Conservation (phyloP, 2,888 invertebrate species). For the Macrosiphum euphorbiae region DNA sequence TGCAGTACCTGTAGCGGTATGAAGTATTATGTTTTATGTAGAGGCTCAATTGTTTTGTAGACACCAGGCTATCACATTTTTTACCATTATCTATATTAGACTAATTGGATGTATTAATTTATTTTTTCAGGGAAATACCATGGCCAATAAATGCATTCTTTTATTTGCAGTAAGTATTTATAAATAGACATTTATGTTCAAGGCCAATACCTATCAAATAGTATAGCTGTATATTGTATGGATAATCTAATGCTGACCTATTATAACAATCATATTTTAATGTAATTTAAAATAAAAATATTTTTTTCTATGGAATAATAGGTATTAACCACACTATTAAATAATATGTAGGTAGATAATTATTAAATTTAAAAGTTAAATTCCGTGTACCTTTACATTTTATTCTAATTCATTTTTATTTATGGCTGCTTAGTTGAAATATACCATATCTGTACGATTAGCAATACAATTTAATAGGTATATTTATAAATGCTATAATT, state of each 20-base stretch:
- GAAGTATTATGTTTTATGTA: background rate
- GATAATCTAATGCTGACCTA: background rate
- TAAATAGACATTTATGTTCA: background rate
- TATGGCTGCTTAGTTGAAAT: background rate
- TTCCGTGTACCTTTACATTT: background rate
- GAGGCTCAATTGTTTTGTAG: background rate
- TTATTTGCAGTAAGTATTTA: constrained; percentile 52
- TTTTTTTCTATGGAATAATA: background rate
- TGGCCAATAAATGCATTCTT: constrained; percentile 35
- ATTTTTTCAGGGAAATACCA: constrained; percentile 41
- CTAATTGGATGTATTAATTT: background rate
- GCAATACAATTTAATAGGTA: background rate
- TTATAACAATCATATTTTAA: background rate
- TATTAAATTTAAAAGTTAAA: background rate
- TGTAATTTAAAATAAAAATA: background rate
- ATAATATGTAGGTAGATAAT: background rate
- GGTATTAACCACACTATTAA: background rate
- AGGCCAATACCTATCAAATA: background rate
- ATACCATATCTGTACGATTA: background rate
- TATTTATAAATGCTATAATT: background rate
- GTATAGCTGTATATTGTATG: background rate
- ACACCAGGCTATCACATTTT: background rate
- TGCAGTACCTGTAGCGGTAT: background rate
- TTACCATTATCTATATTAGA: background rate
- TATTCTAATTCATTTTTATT: background rate